Conservation (phyloP, 2,797 vertebrate genomes). For the Danio albolineatus region DNA sequence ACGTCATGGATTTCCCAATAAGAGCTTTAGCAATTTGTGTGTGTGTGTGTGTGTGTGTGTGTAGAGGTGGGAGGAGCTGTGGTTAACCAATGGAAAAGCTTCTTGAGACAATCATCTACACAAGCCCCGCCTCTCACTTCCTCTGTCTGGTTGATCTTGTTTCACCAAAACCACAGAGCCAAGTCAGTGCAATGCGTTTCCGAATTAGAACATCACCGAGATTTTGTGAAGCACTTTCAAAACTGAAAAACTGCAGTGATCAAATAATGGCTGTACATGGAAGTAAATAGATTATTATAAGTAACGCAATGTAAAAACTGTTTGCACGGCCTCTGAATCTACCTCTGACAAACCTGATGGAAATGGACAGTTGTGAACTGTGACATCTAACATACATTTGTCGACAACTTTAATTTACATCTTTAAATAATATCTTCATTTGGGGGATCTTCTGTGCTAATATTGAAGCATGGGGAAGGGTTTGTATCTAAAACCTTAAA, state of each 20-base stretch:
- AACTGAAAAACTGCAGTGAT: not conserved
- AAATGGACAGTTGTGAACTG: not conserved
- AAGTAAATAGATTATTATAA: not conserved
- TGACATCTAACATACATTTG: no score
- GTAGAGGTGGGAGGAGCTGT: constrained; percentile 61
- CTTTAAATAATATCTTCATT: no score
- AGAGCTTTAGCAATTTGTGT: constrained; percentile 45
- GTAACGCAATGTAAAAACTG: not conserved
- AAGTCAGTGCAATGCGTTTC: constrained; percentile 57
- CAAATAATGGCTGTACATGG: not conserved
- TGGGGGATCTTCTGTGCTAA: no score
- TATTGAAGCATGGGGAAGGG: no score
- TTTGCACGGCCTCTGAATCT: not conserved
- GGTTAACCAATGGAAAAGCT: constrained; percentile 81
- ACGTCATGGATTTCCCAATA: constrained; percentile 67
- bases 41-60: constrained; percentile 38
- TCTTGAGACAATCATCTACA: constrained; percentile 59
- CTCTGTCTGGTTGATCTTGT: constrained; percentile 53
- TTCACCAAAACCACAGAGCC: constrained; percentile 62
- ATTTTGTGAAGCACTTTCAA: constrained; percentile 40
- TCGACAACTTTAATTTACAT: no score
- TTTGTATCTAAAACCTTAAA: no score
- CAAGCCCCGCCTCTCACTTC: constrained; percentile 63
- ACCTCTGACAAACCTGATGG: not conserved
- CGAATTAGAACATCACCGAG: constrained; percentile 58